Conservation (phyloP, 1,140 invertebrate genomes). For the Musca domestica region DNA sequence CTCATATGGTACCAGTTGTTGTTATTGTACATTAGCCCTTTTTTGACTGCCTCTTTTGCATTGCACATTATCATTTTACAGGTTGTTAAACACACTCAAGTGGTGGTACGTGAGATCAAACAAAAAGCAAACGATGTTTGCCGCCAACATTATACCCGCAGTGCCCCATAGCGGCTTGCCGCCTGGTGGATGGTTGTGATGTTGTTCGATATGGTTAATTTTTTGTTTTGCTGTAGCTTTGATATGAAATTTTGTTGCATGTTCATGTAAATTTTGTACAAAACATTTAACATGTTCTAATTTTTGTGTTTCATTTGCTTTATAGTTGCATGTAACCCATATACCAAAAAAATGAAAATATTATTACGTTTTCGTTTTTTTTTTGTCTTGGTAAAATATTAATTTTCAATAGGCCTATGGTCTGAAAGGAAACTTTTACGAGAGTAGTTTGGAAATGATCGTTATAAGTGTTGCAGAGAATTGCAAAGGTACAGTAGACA, state of each 20-base stretch:
- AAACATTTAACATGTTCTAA: constrained; percentile 22
- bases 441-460: too few relatives aligned
- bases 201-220: background rate
- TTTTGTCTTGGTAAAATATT: background rate
- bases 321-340: constrained; percentile 17
- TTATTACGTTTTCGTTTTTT: background rate
- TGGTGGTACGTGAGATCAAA: constrained; percentile 14
- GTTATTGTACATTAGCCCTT: too few relatives aligned
- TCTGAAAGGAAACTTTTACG: too few relatives aligned
- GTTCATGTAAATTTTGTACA: constrained; percentile 21
- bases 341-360: constrained; percentile 12
- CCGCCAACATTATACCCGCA: constrained; percentile 1
- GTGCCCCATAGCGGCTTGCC: background rate
- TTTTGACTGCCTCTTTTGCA: too few relatives aligned
- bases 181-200: background rate
- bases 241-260: constrained; percentile 20
- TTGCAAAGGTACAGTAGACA: too few relatives aligned
- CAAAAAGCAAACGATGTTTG: constrained; percentile 16
- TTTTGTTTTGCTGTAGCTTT: background rate
- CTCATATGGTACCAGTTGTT: too few relatives aligned
- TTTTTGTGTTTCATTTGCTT: constrained; percentile 21
- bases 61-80: constrained; percentile 5
- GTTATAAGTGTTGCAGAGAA: too few relatives aligned
- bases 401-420: too few relatives aligned
- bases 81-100: constrained; percentile 21